Conservation (phyloP, 2,113 vertebrate genomes). For the Bos indicus region DNA sequence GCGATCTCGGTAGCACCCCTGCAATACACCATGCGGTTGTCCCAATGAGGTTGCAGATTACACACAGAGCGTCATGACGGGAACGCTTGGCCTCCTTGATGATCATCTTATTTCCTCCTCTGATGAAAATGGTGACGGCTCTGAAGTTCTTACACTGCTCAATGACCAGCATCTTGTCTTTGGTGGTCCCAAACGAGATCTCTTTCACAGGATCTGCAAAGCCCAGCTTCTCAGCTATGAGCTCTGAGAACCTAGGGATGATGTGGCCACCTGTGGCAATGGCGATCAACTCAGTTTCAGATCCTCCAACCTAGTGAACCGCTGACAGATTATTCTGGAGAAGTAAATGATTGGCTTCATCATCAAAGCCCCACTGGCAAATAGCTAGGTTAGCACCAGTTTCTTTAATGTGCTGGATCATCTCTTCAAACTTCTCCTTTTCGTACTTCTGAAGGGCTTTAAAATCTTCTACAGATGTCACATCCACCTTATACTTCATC, state of each 20-base stretch:
- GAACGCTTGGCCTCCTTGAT: conserved; percentile 97
- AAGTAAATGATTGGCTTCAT: conserved; percentile 96
- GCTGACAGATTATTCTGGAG: conserved; percentile 95
- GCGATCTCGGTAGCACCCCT: conserved; percentile 54
- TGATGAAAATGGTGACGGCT: conserved; percentile 96
- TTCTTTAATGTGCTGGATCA: conserved; percentile 95
- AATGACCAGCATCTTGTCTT: conserved; percentile 97
- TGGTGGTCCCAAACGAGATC: conserved; percentile 95
- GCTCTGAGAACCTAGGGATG: conserved; percentile 93
- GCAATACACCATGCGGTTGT: conserved; percentile 78
- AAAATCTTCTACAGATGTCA: conserved; percentile 95
- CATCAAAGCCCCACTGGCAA: conserved; percentile 99
- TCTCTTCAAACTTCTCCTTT: conserved; percentile 96
- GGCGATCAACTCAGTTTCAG: conserved; percentile 94
- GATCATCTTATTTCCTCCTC: conserved; percentile 99
- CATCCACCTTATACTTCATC: conserved; percentile 99
- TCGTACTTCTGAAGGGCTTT: conserved; percentile 95
- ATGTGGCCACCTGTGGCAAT: conserved; percentile 97
- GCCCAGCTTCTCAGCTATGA: conserved; percentile 94
- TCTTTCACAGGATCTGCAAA: conserved; percentile 91
- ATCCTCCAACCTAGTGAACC: conserved; percentile 97
- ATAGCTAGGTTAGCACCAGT: conserved; percentile 96
- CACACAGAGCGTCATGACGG: conserved; percentile 94
- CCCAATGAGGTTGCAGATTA: conserved; percentile 28
- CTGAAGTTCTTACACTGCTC: conserved; percentile 96